Evolutionary conservation across 2,113 vertebrate species (phyloP).

Genomic region (human (Homo sapiens)): GRCh38 chr11:37690501-37691000

Average conservation of each 20-base stretch:
- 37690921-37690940: slow-evolving; percentile 42
- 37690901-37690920: slow-evolving; percentile 66
- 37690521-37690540: not conserved
- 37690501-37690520: no score
- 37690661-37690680: not conserved
- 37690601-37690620: not conserved
- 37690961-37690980: slow-evolving; percentile 33
- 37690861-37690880: slow-evolving; percentile 53
- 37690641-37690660: not conserved
- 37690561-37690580: not conserved
- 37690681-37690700: not conserved
- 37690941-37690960: slow-evolving; percentile 50
- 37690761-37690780: slow-evolving; percentile 56
- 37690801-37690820: slow-evolving; percentile 42
- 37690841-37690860: slow-evolving; percentile 65
- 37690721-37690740: slow-evolving; percentile 38
- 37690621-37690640: not conserved
- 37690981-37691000: slow-evolving; percentile 18
- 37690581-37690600: not conserved
- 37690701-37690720: slow-evolving; percentile 14
- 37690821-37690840: slow-evolving; percentile 41
- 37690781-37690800: slow-evolving; percentile 29
- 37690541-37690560: not conserved
- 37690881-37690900: slow-evolving; percentile 60
- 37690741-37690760: slow-evolving; percentile 29